Evolutionary conservation across 2,797 vertebrate genomes (phyloP), one percentile per base, ranked within the genome.

Genomic region (Microctenopoma stevenorrisi): DNA sequence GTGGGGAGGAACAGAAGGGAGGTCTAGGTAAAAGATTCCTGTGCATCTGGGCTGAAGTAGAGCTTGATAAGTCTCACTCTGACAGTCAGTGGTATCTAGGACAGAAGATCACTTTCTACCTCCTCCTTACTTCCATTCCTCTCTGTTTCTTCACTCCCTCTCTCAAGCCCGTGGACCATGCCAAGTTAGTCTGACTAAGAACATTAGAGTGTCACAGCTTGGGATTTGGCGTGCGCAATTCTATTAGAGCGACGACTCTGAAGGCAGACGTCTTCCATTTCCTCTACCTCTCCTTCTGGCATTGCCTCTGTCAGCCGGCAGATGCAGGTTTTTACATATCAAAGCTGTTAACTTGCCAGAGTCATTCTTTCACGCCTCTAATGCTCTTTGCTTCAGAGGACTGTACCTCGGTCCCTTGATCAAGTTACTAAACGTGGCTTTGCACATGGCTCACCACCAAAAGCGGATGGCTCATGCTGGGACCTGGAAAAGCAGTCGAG

Each of bases 311-410:
- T 82, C 82, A 86, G 82, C 86, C 82, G 77, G 82, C 85, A 87
- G 88, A 93, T 92, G 91, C 86, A 86, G 86, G 81, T 87, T 90
- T 91, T 91, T 86, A 91, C 87, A 93, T 91, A 93, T 93, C 92
- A 94, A 93, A 94, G 92, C 88, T 87, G 88, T 89, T 86, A 87
- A 90, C 91, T 91, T 72, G 86, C 86, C 79, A 84, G 82, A 88
- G 88, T 89, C 85, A 72, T 85, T 91, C 86, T 86, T 91, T 90
- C 87, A 91, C 76, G 89, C 84, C 82, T 90, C 89, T 92, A 93
- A 93, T 91, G 88, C 89, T 92, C 89, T 92, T 91, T 91, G 84
- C 91, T 91, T 90, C 90, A 91, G 90, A 91, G 86, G 86, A 90
- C 90, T 60, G 84, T 82, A 90, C 90, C 91, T 93, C 85, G 43